Evolutionary conservation across 64 coral and sea anemone species (phyloP), one percentile per base, ranked within the genome.

Genomic region (Stichodactyla helianthus): DNA sequence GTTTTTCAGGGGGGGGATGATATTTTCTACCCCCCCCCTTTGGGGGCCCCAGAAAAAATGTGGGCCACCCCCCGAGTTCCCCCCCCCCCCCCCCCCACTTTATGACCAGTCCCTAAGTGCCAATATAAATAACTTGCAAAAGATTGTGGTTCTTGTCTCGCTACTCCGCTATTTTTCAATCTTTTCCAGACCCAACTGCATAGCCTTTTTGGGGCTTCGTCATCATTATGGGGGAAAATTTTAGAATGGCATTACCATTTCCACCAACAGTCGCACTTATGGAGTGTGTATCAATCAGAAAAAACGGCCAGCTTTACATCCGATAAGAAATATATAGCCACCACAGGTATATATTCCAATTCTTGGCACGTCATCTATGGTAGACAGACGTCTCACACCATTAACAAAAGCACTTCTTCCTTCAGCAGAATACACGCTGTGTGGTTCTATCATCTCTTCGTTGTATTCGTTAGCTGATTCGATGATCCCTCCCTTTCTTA

Each of bases 191-290:
- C 17, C 90, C 90, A 92, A 18, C 10, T 20, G 76, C 55, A 86
- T 19, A 91, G 52, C 19, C 68, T 50, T 5, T 82, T 31, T 7
- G 17, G 25, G 54, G 84, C 61, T 5, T 51, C 35, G 62, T 84
- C 15, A 20, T 86, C 85, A 27, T 51, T 22, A 82, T 31, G 16
- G 0, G 90, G 78, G 52, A 67, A 92, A 0, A 92, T 57, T 86
- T 92, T 6, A 92, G n/a, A 12, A 92, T 54, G 6, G 82, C 91
- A 70, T 93, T 93, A 16, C 91, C 91, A 51, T 92, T 88, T 84
- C 86, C 85, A 23, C 85, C 86, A 50, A 92, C 59, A 10, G 87
- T 79, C 20, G 58, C 20, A 23, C 79, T 79, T 19, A 92, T 88
- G 19, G 86, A 59, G 87, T 92, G 91, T 44, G 91, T 92, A 82